Evolutionary conservation across 2,113 vertebrate species (phyloP).

Genomic region (Murina feae): DNA sequence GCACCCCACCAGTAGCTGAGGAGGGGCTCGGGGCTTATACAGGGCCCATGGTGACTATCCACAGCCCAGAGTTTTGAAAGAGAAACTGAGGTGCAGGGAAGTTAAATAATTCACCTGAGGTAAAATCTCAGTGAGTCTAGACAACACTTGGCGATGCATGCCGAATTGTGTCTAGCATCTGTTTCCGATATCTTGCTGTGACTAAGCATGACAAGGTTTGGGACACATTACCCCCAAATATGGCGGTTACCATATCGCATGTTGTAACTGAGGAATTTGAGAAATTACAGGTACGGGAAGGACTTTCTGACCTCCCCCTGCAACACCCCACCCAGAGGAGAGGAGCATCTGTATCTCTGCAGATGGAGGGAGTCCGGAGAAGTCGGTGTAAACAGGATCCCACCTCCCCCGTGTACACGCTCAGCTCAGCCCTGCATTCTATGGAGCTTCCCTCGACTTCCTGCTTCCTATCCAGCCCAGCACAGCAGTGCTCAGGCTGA

Average conservation of each 20-base stretch:
- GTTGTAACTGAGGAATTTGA: not conserved
- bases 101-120: not conserved
- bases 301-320: not conserved
- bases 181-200: not conserved
- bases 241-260: not conserved
- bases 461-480: not conserved
- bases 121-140: not conserved
- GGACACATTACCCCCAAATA: not conserved
- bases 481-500: not conserved
- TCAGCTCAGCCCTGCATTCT: not conserved
- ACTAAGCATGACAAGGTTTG: not conserved
- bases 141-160: not conserved
- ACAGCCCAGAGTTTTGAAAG: not conserved
- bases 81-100: not conserved
- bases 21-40: not conserved
- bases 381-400: not conserved
- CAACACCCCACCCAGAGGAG: not conserved
- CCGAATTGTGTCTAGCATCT: not conserved
- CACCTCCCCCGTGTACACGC: not conserved
- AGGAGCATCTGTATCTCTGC: not conserved
- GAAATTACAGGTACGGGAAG: not conserved
- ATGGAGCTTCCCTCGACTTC: not conserved
- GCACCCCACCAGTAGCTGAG: fast-evolving
- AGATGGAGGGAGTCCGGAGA: not conserved
- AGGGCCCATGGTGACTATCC: not conserved